phyloP scores from a whole-genome alignment of 2,888 invertebrate species.

The Zele albiditarsus region DNA sequence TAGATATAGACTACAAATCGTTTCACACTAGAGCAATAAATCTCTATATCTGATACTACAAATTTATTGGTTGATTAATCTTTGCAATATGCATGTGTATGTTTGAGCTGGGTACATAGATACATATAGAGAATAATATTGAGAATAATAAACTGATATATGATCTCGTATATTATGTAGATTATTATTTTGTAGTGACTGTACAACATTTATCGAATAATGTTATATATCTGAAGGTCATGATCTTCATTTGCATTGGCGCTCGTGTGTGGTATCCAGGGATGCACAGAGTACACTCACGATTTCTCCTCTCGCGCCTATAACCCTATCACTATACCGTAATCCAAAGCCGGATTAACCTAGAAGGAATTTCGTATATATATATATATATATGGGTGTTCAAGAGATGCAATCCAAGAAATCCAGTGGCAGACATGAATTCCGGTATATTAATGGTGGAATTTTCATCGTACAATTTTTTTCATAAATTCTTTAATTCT shows the following conservation, averaged over 20 bases:
- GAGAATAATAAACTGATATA: not conserved
- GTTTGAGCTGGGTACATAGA: not conserved
- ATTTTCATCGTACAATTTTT: no score
- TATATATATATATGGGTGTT: not conserved
- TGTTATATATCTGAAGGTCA: constrained; percentile 1
- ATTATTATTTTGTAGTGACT: not conserved
- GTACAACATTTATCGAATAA: constrained; percentile 11
- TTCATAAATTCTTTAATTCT: no score
- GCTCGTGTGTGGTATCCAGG: constrained; percentile 13
- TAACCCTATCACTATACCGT: not conserved
- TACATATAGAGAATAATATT: not conserved
- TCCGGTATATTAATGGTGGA: no score
- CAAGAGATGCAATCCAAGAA: not conserved
- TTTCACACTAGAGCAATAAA: not conserved
- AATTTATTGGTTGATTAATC: not conserved
- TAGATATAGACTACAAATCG: not conserved
- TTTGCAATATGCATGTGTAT: not conserved
- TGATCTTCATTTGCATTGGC: constrained; percentile 31
- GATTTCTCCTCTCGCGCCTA: not conserved
- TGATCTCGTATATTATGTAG: constrained; percentile 1
- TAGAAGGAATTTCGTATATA: not conserved
- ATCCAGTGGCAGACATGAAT: not conserved
- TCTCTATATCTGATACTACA: not conserved
- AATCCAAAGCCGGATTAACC: constrained; percentile 4
- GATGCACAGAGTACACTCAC: constrained; percentile 4